Percentiles rank a stretch among this genome's conserved stretches.
phyloP scores from a whole-genome alignment of 2,888 invertebrate genomes.

The Rutpela maculata region DNA sequence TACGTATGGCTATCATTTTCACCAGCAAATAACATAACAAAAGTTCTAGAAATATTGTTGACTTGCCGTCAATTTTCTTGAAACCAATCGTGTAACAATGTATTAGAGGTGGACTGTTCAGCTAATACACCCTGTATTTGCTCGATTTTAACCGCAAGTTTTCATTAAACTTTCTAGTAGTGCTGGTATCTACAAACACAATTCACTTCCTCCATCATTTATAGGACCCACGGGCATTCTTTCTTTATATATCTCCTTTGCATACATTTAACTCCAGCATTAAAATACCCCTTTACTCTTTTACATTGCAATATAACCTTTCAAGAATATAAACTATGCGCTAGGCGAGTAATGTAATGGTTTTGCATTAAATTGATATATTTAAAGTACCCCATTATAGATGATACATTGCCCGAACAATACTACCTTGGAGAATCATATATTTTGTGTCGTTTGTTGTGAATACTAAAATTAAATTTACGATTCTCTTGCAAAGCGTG shows the following conservation, averaged over 20 bases:
- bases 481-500: slow-evolving; percentile 25
- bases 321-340: slow-evolving; percentile 10
- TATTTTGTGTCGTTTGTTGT: slow-evolving; percentile 39
- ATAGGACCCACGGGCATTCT: background rate
- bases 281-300: background rate
- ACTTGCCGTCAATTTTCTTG: no score
- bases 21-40: no score
- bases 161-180: background rate
- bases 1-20: no score
- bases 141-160: no score
- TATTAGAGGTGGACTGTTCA: no score
- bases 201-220: slow-evolving; percentile 7
- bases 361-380: slow-evolving; percentile 39
- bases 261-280: background rate
- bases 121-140: no score
- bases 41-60: no score
- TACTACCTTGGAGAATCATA: slow-evolving; percentile 30
- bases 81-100: no score
- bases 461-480: slow-evolving; percentile 44
- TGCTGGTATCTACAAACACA: slow-evolving; percentile 3
- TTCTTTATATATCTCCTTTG: background rate
- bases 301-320: slow-evolving; percentile 12
- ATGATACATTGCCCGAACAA: slow-evolving; percentile 41
- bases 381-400: slow-evolving; percentile 37
- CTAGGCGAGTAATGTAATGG: slow-evolving; percentile 23